A percentile compares a stretch with the other conserved stretches of the same genome.
These are phyloP conservation scores for Hedychridium roseum DNA, from an alignment of 2,888 invertebrate species.

Conservation along the genomic window DNA sequence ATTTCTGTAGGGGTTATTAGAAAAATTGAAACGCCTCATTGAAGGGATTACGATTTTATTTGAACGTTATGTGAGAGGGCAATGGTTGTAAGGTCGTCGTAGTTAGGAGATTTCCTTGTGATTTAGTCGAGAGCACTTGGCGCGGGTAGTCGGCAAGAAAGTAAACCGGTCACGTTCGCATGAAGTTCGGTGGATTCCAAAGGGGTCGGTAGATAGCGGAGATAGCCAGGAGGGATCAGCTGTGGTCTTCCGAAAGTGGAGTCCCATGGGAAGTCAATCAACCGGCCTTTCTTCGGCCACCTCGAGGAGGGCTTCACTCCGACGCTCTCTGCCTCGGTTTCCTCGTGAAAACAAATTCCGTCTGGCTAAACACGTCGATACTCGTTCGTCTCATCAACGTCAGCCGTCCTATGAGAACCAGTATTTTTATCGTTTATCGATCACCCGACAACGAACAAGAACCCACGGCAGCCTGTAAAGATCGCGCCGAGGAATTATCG, in stretches of 20 bases:
- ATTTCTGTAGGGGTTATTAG: no score
- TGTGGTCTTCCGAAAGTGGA: conserved; percentile 57
- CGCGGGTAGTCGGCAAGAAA: conserved; percentile 22
- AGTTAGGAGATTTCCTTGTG: conserved; percentile 25
- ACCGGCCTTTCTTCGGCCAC: conserved; percentile 56
- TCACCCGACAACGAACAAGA: no score
- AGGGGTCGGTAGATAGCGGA: conserved; percentile 26
- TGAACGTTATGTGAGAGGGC: no score
- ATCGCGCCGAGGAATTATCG: no score
- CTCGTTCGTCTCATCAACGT: conserved; percentile 9
- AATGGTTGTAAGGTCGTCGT: no score
- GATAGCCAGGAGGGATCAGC: conserved; percentile 61
- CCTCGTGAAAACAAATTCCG: conserved; percentile 18
- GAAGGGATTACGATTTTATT: no score
- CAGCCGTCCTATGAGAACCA: no score
- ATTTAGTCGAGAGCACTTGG: conserved; percentile 25
- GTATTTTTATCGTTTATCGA: no score
- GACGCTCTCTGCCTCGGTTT: conserved; percentile 18
- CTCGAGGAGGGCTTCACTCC: conserved; percentile 44
- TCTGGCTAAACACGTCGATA: conserved; percentile 22
- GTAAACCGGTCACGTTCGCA: conserved; percentile 60
- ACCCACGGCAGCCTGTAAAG: no score
- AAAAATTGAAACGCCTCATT: no score
- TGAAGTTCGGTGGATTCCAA: conserved; percentile 34
- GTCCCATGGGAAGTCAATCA: conserved; percentile 64